These are phyloP conservation scores for Agrotis segetum DNA, from an alignment of 2,888 invertebrate species.

Conservation along the genomic window DNA sequence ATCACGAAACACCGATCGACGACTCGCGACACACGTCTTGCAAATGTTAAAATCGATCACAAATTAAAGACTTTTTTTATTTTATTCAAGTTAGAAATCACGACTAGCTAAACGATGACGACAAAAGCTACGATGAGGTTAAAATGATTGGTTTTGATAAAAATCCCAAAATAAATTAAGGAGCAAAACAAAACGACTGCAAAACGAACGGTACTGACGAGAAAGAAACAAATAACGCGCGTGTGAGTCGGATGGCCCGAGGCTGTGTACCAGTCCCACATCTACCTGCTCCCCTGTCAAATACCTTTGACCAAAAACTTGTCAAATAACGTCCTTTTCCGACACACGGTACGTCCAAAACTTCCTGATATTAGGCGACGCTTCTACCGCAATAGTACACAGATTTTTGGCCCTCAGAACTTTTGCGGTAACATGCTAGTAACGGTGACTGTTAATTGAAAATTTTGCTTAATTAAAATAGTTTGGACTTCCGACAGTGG, in stretches of 20 bases:
- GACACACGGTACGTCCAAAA: neutral
- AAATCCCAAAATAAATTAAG: too few species aligned
- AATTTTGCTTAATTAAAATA: constrained; percentile 64
- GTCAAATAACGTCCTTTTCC: constrained; percentile 28
- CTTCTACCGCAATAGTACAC: constrained; percentile 17
- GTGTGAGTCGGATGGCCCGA: neutral
- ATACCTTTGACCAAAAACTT: constrained; percentile 15
- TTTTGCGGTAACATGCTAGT: constrained; percentile 42
- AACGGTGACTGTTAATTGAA: constrained; percentile 46
- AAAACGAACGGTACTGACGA: neutral
- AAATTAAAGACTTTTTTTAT: too few species aligned
- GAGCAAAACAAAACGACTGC: too few species aligned
- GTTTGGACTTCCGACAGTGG: constrained; percentile 32
- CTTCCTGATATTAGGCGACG: constrained; percentile 5
- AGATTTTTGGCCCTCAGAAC: constrained; percentile 56
- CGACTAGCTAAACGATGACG: too few species aligned
- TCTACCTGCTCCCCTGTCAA: neutral
- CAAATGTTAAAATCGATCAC: too few species aligned
- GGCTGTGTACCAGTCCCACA: neutral
- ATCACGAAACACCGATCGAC: too few species aligned
- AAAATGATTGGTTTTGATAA: too few species aligned
- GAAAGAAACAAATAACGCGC: neutral
- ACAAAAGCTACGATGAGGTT: too few species aligned
- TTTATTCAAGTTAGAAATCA: too few species aligned
- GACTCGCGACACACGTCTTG: too few species aligned